Evolutionary conservation across 2,888 invertebrate genomes (phyloP).

Genomic region (Leptinotarsa rubiginosa): DNA sequence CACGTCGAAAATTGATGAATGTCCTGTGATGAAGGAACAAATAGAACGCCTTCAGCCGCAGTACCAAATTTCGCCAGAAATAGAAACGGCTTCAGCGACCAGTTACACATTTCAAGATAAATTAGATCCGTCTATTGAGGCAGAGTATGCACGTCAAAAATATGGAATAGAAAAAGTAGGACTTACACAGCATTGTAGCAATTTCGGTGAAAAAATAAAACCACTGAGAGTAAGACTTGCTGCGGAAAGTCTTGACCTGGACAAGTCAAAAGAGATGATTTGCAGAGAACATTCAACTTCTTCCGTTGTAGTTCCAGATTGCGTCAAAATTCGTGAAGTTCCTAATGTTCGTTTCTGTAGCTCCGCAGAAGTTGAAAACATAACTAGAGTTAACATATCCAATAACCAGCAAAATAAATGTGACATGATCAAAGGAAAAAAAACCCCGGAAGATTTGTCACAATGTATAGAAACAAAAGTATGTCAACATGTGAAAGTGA

Average conservation of each 20-base stretch:
- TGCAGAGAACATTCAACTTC: neutral
- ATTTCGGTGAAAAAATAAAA: slow-evolving; percentile 28
- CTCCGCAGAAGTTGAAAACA: slow-evolving; percentile 3
- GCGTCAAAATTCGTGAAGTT: neutral
- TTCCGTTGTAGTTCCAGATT: slow-evolving; percentile 3
- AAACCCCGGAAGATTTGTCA: neutral
- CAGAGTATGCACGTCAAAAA: slow-evolving; percentile 44
- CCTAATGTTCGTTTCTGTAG: slow-evolving; percentile 1
- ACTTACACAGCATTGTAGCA: slow-evolving; percentile 42
- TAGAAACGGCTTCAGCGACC: slow-evolving; percentile 1
- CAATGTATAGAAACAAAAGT: neutral
- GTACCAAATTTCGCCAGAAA: slow-evolving; percentile 35
- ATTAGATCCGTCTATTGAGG: slow-evolving; percentile 41
- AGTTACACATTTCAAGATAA: slow-evolving; percentile 24
- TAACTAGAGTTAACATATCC: neutral
- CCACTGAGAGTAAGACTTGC: neutral
- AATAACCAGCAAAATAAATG: neutral
- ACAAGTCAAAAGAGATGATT: neutral
- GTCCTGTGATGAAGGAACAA: slow-evolving; percentile 30
- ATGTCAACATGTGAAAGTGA: neutral
- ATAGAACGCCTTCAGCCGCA: slow-evolving; percentile 32
- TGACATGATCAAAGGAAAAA: neutral
- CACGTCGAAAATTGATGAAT: slow-evolving; percentile 22
- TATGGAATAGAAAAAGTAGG: slow-evolving; percentile 37
- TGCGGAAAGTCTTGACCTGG: neutral